Conservation (phyloP, 2,888 invertebrate species). For the Myopa testacea region DNA sequence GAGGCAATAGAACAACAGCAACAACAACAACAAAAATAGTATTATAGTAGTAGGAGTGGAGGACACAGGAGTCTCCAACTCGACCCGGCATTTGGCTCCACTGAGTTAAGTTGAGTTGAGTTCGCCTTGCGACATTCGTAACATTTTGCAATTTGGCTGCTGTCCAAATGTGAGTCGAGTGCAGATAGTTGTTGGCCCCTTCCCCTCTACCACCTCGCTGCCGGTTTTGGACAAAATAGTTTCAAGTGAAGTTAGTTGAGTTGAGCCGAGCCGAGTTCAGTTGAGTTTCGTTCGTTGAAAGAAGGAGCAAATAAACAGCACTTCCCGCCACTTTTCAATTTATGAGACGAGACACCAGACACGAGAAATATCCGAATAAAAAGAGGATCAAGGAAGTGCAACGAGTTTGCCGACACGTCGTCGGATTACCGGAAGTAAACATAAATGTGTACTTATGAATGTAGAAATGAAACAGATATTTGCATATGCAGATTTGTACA, state of each 20-base stretch:
- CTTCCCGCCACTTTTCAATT: conserved; percentile 36
- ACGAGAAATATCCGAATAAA: conserved; percentile 15
- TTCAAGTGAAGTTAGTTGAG: conserved; percentile 1
- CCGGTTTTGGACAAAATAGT: neutral
- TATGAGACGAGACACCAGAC: conserved; percentile 22
- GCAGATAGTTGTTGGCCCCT: neutral
- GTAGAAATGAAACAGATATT: neutral
- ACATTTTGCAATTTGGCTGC: conserved; percentile 46
- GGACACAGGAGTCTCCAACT: conserved; percentile 15
- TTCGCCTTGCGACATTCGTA: conserved; percentile 30
- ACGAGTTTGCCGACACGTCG: conserved; percentile 24
- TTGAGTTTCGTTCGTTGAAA: neutral
- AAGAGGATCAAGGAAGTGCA: neutral
- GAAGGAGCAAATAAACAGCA: conserved; percentile 14
- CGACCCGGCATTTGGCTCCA: conserved; percentile 36
- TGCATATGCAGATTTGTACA: neutral
- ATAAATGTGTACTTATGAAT: neutral
- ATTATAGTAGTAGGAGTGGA: neutral
- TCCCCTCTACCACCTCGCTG: neutral
- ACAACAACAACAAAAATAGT: neutral
- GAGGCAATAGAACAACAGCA: neutral
- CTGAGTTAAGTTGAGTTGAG: conserved; percentile 22
- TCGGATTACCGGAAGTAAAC: conserved; percentile 25
- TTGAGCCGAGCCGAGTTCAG: neutral
- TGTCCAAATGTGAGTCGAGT: conserved; percentile 39